Evolutionary conservation across 2,888 invertebrate genomes (phyloP).

Genomic region (Brachypalpus laphriformis): DNA sequence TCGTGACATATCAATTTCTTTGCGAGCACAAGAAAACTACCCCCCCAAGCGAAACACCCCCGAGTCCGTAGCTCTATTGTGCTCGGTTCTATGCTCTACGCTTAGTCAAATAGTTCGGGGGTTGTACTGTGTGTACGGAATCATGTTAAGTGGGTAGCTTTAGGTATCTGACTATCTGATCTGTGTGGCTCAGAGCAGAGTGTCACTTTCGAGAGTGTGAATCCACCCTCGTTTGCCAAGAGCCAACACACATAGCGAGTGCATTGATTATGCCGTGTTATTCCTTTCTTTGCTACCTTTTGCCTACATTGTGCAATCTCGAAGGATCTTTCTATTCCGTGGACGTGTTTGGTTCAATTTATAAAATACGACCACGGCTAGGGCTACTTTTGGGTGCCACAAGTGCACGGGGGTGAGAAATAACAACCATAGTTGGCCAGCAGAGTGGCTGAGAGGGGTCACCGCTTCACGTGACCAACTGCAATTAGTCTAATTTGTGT

Average conservation of each 20-base stretch:
- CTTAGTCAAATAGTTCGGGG: conserved; percentile 41
- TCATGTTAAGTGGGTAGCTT: conserved; percentile 72
- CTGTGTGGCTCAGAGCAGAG: conserved; percentile 62
- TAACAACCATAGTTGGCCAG: not conserved
- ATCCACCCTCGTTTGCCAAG: conserved; percentile 58
- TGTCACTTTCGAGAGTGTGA: conserved; percentile 72
- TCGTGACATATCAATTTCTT: conserved; percentile 75
- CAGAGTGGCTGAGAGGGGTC: not conserved
- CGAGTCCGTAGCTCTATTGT: conserved; percentile 15
- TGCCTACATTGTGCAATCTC: conserved; percentile 38
- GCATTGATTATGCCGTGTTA: conserved; percentile 30
- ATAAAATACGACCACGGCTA: conserved; percentile 46
- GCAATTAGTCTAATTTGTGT: conserved; percentile 77
- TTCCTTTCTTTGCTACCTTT: conserved; percentile 59
- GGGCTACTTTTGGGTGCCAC: conserved; percentile 48
- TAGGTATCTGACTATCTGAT: conserved; percentile 62
- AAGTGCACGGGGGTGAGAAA: conserved; percentile 38
- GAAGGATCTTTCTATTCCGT: conserved; percentile 65
- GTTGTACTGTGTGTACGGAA: conserved; percentile 37
- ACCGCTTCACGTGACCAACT: conserved; percentile 70
- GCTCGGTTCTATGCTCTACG: conserved; percentile 6
- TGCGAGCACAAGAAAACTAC: conserved; percentile 49
- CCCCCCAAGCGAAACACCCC: conserved; percentile 19
- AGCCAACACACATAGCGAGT: not conserved
- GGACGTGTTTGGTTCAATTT: conserved; percentile 59